Evolutionary conservation across 1,140 invertebrate species (phyloP), one percentile per base, ranked within the genome.

Genomic region (Nasonia giraulti): DNA sequence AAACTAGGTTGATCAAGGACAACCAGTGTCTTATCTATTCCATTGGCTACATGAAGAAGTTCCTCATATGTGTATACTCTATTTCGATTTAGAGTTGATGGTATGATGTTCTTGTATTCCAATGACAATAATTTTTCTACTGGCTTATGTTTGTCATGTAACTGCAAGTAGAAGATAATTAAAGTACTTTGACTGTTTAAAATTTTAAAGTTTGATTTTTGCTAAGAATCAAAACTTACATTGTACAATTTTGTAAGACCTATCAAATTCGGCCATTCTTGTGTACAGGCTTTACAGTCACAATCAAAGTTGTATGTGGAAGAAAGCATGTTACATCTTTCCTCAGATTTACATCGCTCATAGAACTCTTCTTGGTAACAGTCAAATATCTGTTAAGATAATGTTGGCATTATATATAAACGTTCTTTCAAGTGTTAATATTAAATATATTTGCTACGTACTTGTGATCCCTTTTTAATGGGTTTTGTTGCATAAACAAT

Each of bases 381-480:
- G 17, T 62, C 20, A 62, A 62, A 62, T 62, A 62, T n/a, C 55
- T 62, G 17, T 62, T 0, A 20, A 62, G 17, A 5, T n/a, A 62
- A n/a, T 20, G 5, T n/a, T 62, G 6, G 55, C 17, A 62, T 62
- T 62, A n/a, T 62, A 17, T 62, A 62, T 27, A 27, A 62, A 20
- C 17, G 1, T 62, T 62, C n/a, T n/a, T 62, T 62, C 17, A 62
- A 62, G 6, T 62, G 17, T 62, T n/a, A n/a, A 4, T 20, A 71
- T 31, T 3, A 71, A 71, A 71, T 71, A 1, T 23, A 31, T 33
- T 71, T 31, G 7, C 17, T 33, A 71, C 40, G 10, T 75, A 75
- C 74, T 37, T 75, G 74, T 14, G 74, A n/a, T 37, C 37, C 37
- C 20, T 75, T 75, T 75, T 40, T 47, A 37, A 75, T 75, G 8